A percentile compares a stretch with the other conserved stretches of the same genome.
Evolutionary conservation across 2,113 vertebrate species (phyloP).

Genomic region (Recurvirostra avosetta): DNA sequence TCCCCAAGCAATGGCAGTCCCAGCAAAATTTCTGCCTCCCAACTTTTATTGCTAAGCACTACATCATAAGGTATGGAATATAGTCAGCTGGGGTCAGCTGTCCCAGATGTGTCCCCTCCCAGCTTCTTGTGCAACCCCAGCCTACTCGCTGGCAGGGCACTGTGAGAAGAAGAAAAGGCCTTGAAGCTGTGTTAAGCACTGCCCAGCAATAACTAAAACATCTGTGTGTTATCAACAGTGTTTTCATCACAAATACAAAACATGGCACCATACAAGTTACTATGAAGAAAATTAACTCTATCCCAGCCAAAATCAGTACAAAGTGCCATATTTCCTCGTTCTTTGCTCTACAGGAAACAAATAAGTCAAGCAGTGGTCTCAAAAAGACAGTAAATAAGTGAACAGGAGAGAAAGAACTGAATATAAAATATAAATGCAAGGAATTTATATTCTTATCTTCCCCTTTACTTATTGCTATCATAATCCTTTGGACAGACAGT

Average conservation of each 20-base stretch:
- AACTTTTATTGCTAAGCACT: neutral
- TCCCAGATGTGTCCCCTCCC: neutral
- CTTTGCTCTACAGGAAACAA: neutral
- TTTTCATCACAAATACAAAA: neutral
- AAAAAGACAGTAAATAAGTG: neutral
- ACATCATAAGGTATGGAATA: fast-evolving
- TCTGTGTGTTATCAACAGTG: fast-evolving
- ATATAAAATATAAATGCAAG: neutral
- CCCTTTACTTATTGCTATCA: neutral
- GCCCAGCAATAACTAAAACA: neutral
- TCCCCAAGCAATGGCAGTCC: neutral
- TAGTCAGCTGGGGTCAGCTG: neutral
- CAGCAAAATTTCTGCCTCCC: neutral
- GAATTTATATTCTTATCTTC: neutral
- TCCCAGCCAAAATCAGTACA: neutral
- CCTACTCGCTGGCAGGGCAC: fast-evolving
- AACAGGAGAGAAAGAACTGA: neutral
- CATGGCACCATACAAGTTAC: neutral
- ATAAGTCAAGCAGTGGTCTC: neutral
- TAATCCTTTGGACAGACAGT: neutral
- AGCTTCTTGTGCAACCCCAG: neutral
- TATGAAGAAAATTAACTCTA: neutral
- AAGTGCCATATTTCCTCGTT: neutral
- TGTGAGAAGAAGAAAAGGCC: neutral
- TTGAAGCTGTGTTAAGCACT: fast-evolving